Base-by-base conservation (phyloP, 2,113 vertebrate genomes). In the Rhagologus leucostigma region DNA sequence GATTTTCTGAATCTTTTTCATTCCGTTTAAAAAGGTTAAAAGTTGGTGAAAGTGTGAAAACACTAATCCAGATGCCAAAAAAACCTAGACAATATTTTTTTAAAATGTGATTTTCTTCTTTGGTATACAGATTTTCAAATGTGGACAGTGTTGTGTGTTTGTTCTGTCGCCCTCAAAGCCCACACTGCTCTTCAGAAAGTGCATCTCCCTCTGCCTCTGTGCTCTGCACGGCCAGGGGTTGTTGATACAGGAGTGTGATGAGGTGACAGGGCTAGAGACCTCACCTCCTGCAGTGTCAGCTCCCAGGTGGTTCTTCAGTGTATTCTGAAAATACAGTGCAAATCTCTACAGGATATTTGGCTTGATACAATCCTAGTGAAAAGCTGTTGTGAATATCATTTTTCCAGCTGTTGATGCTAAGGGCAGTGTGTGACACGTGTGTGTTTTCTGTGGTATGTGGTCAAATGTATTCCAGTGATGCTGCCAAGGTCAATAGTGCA, bases 51-150 rank as follows among this genome's bases (percentile, higher is more conserved):
- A 46, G 37, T 29, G 13, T 55, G n/a, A 78, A 64, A 78, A 18
- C 30, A 4, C 18, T 10, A 39, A 22, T 60, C 33, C 50, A 86
- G 35, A 16, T 20, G 23, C 53, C 1, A 2, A 27, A 37, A 57
- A 49, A 33, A 1, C 2, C 5, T 2, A 37, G 39, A 10, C 10
- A 18, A 1, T 55, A 3, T 15, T n/a, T 29, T 74, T 65, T 41
- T 3, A 3, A 32, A 69, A 30, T 2, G 1, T 5, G 3, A 1
- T 63, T 71, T 84, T 84, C 13, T 56, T 70, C 37, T 29, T 77
- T 16, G 30, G 6, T 7, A 0, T 46, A 3, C 17, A 76, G 57
- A 39, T 60, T 65, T 47, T 52, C 26, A 33, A 3, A 21, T 2
- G 4, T n/a, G 30, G 42, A 1, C 17, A 14, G 30, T 15, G 5